Percentiles rank a stretch among this genome's conserved stretches.
These are phyloP conservation scores for Oreotrochilus melanogaster DNA, from an alignment of 2,113 vertebrate species.

Conservation along the genomic window DNA sequence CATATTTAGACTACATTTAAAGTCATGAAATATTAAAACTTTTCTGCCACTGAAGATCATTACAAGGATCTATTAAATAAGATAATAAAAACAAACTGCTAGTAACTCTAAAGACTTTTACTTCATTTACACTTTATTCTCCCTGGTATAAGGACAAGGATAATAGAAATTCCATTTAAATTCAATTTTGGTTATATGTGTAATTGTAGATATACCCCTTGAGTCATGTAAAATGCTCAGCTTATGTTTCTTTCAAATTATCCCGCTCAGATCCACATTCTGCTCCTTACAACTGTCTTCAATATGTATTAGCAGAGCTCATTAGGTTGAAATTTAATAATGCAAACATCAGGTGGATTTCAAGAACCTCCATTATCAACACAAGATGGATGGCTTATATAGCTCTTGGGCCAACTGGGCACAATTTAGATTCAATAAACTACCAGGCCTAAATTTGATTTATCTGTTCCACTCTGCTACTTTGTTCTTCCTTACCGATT, in stretches of 20 bases:
- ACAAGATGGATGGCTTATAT: conserved; percentile 93
- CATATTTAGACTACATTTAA: conserved; percentile 66
- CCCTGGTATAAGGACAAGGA: conserved; percentile 81
- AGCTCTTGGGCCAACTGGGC: conserved; percentile 88
- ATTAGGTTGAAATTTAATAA: conserved; percentile 99
- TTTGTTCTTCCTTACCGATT: conserved; percentile 86
- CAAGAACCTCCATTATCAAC: conserved; percentile 93
- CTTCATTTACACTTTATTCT: conserved; percentile 94
- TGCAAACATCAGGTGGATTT: conserved; percentile 98
- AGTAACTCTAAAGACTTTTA: conserved; percentile 85
- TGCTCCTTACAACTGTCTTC: conserved; percentile 86
- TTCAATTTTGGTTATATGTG: conserved; percentile 91
- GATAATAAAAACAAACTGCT: conserved; percentile 86
- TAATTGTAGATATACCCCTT: conserved; percentile 94
- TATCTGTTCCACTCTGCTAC: conserved; percentile 89
- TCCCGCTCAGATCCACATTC: conserved; percentile 80
- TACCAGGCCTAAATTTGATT: conserved; percentile 91
- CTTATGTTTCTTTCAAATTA: conserved; percentile 91
- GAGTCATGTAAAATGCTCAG: conserved; percentile 91
- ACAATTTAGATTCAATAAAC: conserved; percentile 99
- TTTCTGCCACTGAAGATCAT: conserved; percentile 76
- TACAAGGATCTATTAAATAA: conserved; percentile 85
- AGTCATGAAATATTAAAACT: conserved; percentile 79
- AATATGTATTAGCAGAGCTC: conserved; percentile 96
- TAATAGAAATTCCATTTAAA: conserved; percentile 89